Percentiles rank a stretch among this genome's conserved stretches.
Conservation (phyloP, 37 sponge, comb jelly and placozoan genomes). For the Axinella damicornis region DNA sequence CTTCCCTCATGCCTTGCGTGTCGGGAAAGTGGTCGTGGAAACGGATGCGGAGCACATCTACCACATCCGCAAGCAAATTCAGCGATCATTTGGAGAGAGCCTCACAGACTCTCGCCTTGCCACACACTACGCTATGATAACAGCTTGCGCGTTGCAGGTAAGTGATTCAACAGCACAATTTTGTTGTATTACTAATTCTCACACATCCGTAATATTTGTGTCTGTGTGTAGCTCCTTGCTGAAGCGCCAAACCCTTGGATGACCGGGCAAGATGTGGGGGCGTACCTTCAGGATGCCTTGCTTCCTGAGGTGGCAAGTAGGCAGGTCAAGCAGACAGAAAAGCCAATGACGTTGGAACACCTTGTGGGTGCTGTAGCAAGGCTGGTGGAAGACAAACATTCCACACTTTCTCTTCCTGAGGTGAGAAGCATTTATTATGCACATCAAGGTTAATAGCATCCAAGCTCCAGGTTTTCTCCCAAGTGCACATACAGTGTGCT, state of each 20-base stretch:
- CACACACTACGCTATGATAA: constrained; percentile 10
- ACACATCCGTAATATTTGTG: no score
- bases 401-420: no score
- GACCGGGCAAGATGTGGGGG: not conserved
- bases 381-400: no score
- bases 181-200: not conserved
- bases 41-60: not conserved
- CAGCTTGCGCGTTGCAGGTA: constrained; percentile 6
- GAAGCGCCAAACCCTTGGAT: not conserved
- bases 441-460: no score
- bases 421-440: no score
- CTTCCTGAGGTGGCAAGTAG: constrained; percentile 3
- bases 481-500: no score
- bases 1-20: not conserved
- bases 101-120: constrained; percentile 4
- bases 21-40: not conserved
- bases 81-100: not conserved
- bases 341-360: not conserved
- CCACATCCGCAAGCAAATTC: not conserved
- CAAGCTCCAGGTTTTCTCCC: no score
- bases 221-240: not conserved
- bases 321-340: not conserved
- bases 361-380: not conserved
- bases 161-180: not conserved
- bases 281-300: not conserved